Evolutionary conservation across 1,140 invertebrate genomes (phyloP), one percentile per base, ranked within the genome.

Genomic region (Geopemphigus sp.): DNA sequence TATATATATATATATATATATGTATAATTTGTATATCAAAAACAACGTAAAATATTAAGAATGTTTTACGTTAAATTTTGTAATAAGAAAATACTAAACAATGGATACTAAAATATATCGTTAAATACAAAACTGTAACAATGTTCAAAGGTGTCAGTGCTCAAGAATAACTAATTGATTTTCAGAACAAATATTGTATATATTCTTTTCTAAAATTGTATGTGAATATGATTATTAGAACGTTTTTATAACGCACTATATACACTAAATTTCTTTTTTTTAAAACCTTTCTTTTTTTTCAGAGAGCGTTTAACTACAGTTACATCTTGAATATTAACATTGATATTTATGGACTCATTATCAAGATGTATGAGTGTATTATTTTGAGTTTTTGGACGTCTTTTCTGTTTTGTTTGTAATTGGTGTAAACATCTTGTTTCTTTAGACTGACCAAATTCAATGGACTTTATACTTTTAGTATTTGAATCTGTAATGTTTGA

Each of bases 291-390:
- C 14, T 6, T 50, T 50, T 78, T 78, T 19, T 29, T 78, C 12
- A 78, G 14, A 26, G 74, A 63, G 10, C 57, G 74, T 63, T 78
- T 50, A n/a, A n/a, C n/a, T 11, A 78, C 47, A 15, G 39, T 50
- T 8, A 61, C 56, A 61, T 78, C 57, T 50, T 78, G 74, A 63
- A 78, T 78, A 47, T 78, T 78, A 50, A 78, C 22, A 61, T 78
- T 39, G 61, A 78, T 78, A 50, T 59, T 59, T 56, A 78, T 47
- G 19, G 74, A 63, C 5, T 78, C 74, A 26, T 61, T 47, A 47
- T 47, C 22, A 61, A 22, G 59, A 59, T 14, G 19, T 11, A 32
- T 10, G 14, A 22, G 19, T 59, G 59, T 76, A 45, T 24, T 76
- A 32, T 56, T 73, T 56, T 54, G 54, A n/a, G 17, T 32, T 45